Evolutionary conservation across 37 sponge, comb jelly and placozoan species (phyloP).

Genomic region (Chondrosia reniformis): DNA sequence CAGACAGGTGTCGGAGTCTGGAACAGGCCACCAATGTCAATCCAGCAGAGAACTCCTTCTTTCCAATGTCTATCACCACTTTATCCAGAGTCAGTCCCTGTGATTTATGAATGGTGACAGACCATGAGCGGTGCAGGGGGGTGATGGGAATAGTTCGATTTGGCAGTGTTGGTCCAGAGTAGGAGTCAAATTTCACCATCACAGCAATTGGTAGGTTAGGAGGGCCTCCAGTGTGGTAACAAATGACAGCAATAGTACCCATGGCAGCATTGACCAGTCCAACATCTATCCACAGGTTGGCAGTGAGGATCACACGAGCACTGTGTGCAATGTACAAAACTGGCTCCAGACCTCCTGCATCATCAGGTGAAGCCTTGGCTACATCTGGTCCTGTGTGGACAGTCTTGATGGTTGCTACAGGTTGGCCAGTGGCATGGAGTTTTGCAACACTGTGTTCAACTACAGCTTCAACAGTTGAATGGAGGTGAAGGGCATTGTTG

Average conservation of each 20-base stretch:
- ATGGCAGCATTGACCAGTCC: constrained; percentile 45
- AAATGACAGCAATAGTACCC: constrained; percentile 33
- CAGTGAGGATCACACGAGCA: constrained; percentile 41
- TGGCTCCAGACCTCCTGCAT: constrained; percentile 49
- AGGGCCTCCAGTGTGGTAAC: constrained; percentile 29
- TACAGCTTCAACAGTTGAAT: constrained; percentile 14
- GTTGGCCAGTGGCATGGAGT: constrained; percentile 11
- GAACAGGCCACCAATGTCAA: constrained; percentile 47
- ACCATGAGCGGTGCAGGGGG: constrained; percentile 32
- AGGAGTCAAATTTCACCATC: constrained; percentile 35
- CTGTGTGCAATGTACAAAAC: not conserved
- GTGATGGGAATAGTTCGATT: constrained; percentile 36
- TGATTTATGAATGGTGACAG: constrained; percentile 44
- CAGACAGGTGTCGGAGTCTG: constrained; percentile 11
- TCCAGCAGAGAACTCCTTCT: constrained; percentile 36
- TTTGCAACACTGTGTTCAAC: constrained; percentile 31
- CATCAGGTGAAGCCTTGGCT: constrained; percentile 43
- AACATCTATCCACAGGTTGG: constrained; percentile 32
- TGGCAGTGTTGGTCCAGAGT: constrained; percentile 43
- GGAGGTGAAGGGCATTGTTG: constrained; percentile 21
- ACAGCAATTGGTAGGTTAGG: constrained; percentile 36
- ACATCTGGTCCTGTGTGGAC: constrained; percentile 49
- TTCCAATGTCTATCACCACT: constrained; percentile 38
- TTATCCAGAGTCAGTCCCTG: constrained; percentile 40
- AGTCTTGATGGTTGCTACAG: constrained; percentile 55